These are phyloP conservation scores for Barnardius zonarius DNA, from an alignment of 2,113 vertebrate genomes.

Conservation along the genomic window DNA sequence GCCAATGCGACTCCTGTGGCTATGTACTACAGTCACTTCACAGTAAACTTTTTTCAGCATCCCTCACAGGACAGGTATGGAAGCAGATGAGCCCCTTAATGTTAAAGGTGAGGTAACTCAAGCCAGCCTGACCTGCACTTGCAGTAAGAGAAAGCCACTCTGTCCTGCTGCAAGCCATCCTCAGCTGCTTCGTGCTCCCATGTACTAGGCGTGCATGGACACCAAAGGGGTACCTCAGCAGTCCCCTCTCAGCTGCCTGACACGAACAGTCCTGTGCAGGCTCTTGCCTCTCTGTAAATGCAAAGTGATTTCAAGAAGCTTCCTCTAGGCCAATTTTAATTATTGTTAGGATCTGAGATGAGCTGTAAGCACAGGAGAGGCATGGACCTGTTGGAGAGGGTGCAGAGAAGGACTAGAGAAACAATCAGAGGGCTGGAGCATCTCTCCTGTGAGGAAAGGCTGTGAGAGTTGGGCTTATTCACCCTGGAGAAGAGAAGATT, in stretches of 20 bases:
- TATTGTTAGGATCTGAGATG: neutral
- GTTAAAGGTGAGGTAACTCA: neutral
- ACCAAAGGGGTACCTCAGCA: neutral
- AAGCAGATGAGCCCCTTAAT: neutral
- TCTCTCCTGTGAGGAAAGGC: neutral
- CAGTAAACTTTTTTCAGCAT: neutral
- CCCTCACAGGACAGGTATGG: neutral
- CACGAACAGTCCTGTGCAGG: neutral
- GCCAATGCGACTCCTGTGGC: neutral
- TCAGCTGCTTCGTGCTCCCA: fast-evolving
- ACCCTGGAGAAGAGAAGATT: neutral
- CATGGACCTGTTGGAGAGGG: neutral
- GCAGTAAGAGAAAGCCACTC: neutral
- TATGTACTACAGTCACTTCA: neutral
- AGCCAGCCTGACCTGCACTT: fast-evolving
- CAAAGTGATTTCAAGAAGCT: neutral
- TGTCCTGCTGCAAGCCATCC: neutral
- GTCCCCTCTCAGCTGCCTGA: fast-evolving
- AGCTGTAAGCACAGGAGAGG: neutral
- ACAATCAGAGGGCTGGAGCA: neutral
- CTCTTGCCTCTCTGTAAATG: neutral
- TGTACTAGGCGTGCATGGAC: neutral
- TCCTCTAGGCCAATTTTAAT: neutral
- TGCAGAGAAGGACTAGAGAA: neutral
- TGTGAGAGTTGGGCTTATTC: neutral